These are phyloP conservation scores for Gymnobelideus leadbeateri DNA, from an alignment of 2,113 vertebrate genomes.

Conservation along the genomic window DNA sequence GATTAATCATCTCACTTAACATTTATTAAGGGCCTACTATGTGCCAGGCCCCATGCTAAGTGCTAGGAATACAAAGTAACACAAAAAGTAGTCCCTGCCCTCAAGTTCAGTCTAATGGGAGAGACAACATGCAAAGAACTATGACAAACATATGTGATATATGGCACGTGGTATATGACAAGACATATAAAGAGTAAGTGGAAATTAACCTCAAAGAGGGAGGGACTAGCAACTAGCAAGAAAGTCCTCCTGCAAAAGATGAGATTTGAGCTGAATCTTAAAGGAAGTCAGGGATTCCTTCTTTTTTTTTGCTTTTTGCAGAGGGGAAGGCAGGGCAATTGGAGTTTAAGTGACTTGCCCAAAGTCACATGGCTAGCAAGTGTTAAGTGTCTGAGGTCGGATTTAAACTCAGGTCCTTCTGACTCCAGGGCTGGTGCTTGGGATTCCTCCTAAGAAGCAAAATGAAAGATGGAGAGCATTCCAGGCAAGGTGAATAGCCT, in stretches of 20 bases:
- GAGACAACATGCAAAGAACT: neutral
- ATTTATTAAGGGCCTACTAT: neutral
- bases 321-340: too few relatives aligned
- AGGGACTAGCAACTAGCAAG: neutral
- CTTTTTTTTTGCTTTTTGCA: too few relatives aligned
- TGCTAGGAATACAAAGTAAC: neutral
- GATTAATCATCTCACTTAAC: neutral
- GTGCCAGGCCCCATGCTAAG: neutral
- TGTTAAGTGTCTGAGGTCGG: too few relatives aligned
- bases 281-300: neutral
- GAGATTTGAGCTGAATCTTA: neutral
- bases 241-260: neutral
- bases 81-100: neutral
- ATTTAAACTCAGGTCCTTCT: too few relatives aligned
- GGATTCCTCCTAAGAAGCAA: neutral
- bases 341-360: too few relatives aligned
- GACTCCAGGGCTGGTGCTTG: too few relatives aligned
- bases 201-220: neutral
- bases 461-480: neutral
- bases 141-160: neutral
- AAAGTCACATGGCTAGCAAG: too few relatives aligned
- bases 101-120: neutral
- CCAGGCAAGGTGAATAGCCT: neutral
- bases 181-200: neutral
- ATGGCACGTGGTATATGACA: neutral